Evolutionary conservation across 1,140 invertebrate species (phyloP).

Genomic region (Musca vetustissima): DNA sequence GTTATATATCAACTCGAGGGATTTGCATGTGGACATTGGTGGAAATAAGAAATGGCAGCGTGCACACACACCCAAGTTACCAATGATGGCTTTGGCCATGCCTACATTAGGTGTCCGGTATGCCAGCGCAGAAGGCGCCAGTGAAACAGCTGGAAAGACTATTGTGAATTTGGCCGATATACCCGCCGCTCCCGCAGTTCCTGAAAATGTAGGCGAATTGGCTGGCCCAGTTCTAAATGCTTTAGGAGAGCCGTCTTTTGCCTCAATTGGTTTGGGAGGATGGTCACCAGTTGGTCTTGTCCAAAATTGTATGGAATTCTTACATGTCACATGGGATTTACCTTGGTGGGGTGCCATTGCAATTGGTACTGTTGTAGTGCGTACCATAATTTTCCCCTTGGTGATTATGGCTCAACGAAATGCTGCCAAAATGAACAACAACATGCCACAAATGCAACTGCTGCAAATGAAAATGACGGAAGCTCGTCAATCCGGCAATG

Average conservation of each 20-base stretch:
- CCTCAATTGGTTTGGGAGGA: constrained; percentile 77
- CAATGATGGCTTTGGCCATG: background rate
- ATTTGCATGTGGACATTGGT: constrained; percentile 1
- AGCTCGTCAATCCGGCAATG: constrained; percentile 77
- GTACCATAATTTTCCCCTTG: constrained; percentile 78
- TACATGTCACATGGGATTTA: constrained; percentile 74
- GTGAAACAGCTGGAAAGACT: constrained; percentile 32
- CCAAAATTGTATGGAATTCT: constrained; percentile 76
- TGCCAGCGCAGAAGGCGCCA: background rate
- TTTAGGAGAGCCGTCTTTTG: constrained; percentile 75
- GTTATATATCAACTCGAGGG: background rate
- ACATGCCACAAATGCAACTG: constrained; percentile 77
- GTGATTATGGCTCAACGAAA: constrained; percentile 79
- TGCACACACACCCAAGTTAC: background rate
- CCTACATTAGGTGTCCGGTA: constrained; percentile 4
- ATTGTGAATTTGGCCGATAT: constrained; percentile 57
- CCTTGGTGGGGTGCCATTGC: constrained; percentile 91
- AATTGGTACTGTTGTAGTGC: constrained; percentile 73
- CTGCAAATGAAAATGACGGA: constrained; percentile 82
- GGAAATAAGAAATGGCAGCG: background rate
- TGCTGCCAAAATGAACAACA: constrained; percentile 75
- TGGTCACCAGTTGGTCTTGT: constrained; percentile 77
- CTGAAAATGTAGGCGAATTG: constrained; percentile 46
- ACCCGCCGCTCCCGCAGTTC: constrained; percentile 59
- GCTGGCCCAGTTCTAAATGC: constrained; percentile 57